Conservation (phyloP, 2,113 vertebrate species). For the Calypte anna region DNA sequence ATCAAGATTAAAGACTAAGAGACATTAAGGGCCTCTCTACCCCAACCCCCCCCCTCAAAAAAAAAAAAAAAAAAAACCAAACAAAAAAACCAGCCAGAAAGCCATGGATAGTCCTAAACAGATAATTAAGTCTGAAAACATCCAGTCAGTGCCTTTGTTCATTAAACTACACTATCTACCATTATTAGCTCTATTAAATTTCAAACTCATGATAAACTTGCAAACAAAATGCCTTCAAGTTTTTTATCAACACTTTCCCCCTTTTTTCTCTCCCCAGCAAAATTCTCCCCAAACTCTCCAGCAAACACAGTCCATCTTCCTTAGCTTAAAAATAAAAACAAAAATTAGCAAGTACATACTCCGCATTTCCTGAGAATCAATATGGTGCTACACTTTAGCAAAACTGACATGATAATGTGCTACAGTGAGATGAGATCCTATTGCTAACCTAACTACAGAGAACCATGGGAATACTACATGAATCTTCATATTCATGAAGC, state of each 20-base stretch:
- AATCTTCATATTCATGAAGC: constrained; percentile 81
- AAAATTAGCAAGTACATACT: neutral
- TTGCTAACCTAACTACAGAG: constrained; percentile 28
- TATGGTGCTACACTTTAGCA: neutral
- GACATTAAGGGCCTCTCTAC: rapidly evolving
- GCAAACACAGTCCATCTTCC: neutral
- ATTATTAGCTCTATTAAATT: neutral
- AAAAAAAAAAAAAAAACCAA: neutral
- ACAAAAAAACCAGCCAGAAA: neutral
- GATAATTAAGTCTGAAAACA: neutral
- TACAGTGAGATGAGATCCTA: constrained; percentile 53
- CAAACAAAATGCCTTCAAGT: neutral
- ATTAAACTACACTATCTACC: neutral
- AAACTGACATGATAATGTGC: constrained; percentile 35
- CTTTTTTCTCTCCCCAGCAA: neutral
- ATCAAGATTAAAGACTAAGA: neutral
- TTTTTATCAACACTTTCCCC: neutral
- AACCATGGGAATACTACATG: constrained; percentile 64
- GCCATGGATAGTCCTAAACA: neutral
- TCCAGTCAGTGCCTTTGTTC: neutral
- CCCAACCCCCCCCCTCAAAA: too few relatives aligned
- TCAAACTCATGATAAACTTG: neutral
- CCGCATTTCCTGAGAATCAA: neutral
- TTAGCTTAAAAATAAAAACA: neutral
- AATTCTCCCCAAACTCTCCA: neutral